Percentiles rank a stretch among this genome's conserved stretches.
phyloP scores from a whole-genome alignment of 2,888 invertebrate species.

The Archips xylosteana region DNA sequence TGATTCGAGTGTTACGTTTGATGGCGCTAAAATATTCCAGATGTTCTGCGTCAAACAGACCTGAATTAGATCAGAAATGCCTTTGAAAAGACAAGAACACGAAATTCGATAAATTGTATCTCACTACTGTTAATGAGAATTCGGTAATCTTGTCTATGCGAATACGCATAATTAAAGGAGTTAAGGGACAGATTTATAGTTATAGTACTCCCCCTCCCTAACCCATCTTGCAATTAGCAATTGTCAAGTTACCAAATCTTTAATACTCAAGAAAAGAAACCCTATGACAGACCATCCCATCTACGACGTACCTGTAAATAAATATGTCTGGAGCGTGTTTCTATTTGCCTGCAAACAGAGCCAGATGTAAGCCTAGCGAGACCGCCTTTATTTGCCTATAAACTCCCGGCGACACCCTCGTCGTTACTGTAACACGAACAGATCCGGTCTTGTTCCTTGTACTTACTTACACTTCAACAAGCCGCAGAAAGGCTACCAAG shows the following conservation, averaged over 20 bases:
- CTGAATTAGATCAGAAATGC: not conserved
- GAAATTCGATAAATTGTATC: not conserved
- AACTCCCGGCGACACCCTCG: slow-evolving; percentile 7
- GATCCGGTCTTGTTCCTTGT: not conserved
- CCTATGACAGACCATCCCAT: not conserved
- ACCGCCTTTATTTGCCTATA: slow-evolving; percentile 30
- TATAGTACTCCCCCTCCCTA: too few relatives aligned
- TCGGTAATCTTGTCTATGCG: too few relatives aligned
- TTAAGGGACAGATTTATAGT: too few relatives aligned
- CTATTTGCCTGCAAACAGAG: slow-evolving; percentile 22
- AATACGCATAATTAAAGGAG: too few relatives aligned
- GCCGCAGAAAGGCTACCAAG: not conserved
- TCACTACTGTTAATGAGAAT: too few relatives aligned
- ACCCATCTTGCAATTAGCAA: too few relatives aligned
- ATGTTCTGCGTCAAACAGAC: not conserved
- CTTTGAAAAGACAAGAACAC: not conserved
- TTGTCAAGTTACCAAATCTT: too few relatives aligned
- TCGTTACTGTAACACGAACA: not conserved
- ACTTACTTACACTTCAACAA: not conserved
- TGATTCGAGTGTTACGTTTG: not conserved
- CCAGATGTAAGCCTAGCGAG: slow-evolving; percentile 22
- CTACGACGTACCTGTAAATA: slow-evolving; percentile 2
- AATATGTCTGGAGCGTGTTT: slow-evolving; percentile 14
- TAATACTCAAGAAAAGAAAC: not conserved
- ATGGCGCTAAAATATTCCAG: not conserved